Evolutionary conservation across 2,113 vertebrate species (phyloP).

Genomic region (Naja naja): DNA sequence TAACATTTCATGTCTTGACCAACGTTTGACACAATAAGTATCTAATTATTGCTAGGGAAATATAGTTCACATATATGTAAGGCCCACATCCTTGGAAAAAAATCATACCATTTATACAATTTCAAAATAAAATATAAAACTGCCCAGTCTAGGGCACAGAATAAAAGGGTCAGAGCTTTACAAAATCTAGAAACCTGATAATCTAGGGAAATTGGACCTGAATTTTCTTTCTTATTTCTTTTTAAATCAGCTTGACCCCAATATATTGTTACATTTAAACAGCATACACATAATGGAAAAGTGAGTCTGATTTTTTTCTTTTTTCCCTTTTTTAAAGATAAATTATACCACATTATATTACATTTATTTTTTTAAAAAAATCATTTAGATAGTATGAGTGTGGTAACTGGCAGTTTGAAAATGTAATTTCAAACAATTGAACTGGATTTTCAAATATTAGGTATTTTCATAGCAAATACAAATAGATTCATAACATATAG

Average conservation of each 20-base stretch:
- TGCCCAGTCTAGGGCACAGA: neutral
- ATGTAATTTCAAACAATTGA: neutral
- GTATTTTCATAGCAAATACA: neutral
- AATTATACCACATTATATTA: neutral
- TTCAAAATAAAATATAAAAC: neutral
- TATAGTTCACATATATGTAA: neutral
- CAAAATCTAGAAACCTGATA: neutral
- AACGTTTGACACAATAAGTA: constrained; percentile 13
- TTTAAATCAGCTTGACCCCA: neutral
- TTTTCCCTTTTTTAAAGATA: neutral
- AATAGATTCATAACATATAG: neutral
- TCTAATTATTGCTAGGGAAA: constrained; percentile 14
- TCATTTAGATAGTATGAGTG: neutral
- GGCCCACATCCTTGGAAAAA: neutral
- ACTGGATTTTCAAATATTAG: neutral
- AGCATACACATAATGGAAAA: neutral
- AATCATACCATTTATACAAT: neutral
- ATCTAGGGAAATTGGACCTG: neutral
- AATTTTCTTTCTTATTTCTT: neutral
- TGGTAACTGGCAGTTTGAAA: neutral
- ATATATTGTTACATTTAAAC: neutral
- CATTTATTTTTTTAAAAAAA: neutral
- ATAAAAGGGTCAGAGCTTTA: neutral
- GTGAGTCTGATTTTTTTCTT: neutral
- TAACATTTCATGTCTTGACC: constrained; percentile 19